Evolutionary conservation across 2,888 invertebrate genomes (phyloP).

Genomic region (Apotomis turbidana): DNA sequence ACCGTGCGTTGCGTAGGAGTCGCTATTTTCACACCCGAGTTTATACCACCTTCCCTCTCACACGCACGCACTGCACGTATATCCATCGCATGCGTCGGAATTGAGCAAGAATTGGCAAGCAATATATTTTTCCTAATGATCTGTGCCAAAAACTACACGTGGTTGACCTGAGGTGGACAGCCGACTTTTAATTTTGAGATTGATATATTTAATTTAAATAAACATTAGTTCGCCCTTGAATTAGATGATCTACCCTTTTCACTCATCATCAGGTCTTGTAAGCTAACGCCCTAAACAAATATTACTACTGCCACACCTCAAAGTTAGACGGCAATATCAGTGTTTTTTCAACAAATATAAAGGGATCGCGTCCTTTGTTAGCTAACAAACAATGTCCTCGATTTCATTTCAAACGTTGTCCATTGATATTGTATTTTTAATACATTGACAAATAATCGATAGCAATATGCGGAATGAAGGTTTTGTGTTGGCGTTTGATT

Average conservation of each 20-base stretch:
- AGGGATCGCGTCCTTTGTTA: conserved; percentile 21
- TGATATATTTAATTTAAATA: conserved; percentile 3
- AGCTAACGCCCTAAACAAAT: conserved; percentile 21
- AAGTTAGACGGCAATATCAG: conserved; percentile 4
- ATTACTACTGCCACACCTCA: conserved; percentile 6
- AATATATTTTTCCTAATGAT: conserved; percentile 60
- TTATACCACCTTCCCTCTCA: conserved; percentile 61
- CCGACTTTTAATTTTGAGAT: conserved; percentile 46
- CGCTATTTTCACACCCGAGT: conserved; percentile 73
- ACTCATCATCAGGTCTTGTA: neutral
- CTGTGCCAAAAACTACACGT: conserved; percentile 77
- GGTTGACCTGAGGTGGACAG: conserved; percentile 59
- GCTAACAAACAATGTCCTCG: conserved; percentile 31
- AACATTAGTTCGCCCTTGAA: conserved; percentile 1
- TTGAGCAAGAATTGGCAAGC: conserved; percentile 80
- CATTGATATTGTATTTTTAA: conserved; percentile 14
- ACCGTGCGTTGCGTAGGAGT: conserved; percentile 74
- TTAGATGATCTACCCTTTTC: neutral
- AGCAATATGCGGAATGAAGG: conserved; percentile 5
- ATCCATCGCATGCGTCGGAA: conserved; percentile 52
- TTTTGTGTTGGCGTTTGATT: conserved; percentile 7
- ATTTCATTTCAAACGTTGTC: conserved; percentile 25
- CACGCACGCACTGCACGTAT: conserved; percentile 46
- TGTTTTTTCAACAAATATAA: conserved; percentile 33
- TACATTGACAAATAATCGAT: conserved; percentile 22